Evolutionary conservation across 2,888 invertebrate genomes (phyloP).

Genomic region (Carpatolechia fugitivella): DNA sequence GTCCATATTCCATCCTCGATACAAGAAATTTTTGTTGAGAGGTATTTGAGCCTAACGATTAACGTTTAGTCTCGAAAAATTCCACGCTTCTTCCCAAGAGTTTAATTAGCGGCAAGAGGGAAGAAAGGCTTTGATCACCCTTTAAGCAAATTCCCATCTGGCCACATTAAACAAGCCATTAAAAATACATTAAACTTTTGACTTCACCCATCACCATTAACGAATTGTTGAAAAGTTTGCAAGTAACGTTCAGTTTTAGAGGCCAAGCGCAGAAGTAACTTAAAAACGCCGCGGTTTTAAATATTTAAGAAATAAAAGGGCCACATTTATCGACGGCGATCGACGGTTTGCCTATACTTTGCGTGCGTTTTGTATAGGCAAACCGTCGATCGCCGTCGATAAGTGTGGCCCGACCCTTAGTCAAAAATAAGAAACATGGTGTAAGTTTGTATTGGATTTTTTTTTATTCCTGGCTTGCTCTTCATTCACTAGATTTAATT

Average conservation of each 20-base stretch:
- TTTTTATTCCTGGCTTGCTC: too few relatives aligned
- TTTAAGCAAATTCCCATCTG: constrained; percentile 8
- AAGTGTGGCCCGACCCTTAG: too few relatives aligned
- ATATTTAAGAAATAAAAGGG: neutral
- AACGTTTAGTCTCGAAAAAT: neutral
- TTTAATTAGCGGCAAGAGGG: neutral
- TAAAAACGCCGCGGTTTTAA: neutral
- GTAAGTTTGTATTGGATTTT: too few relatives aligned
- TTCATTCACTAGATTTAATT: too few relatives aligned
- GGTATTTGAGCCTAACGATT: too few relatives aligned
- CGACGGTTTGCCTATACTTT: too few relatives aligned
- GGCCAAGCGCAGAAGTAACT: neutral
- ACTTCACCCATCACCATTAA: constrained; percentile 18
- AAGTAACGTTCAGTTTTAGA: constrained; percentile 8
- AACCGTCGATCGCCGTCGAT: too few relatives aligned
- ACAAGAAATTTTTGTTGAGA: too few relatives aligned
- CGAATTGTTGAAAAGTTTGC: constrained; percentile 17
- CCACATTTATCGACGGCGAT: neutral
- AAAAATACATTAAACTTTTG: constrained; percentile 18
- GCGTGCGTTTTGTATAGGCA: too few relatives aligned
- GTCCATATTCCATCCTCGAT: too few relatives aligned
- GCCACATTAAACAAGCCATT: constrained; percentile 16
- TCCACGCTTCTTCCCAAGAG: neutral
- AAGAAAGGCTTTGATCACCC: constrained; percentile 4
- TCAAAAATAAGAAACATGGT: too few relatives aligned